phyloP scores from a whole-genome alignment of 2,888 invertebrate genomes.

The Erynnis tages region DNA sequence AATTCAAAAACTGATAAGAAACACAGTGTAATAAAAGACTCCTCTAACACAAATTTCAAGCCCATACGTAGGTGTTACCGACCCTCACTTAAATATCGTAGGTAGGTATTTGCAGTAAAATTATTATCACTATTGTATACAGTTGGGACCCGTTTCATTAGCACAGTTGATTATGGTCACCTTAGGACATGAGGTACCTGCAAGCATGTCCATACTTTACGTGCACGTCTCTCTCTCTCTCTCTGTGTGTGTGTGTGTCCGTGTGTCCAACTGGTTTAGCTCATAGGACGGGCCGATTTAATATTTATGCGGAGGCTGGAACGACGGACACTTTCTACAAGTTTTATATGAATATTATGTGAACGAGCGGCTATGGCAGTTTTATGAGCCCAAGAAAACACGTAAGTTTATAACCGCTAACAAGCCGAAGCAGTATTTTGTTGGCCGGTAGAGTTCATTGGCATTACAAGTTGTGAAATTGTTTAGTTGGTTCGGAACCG shows the following conservation, averaged over 20 bases:
- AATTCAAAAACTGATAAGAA: no score
- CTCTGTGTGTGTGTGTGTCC: constrained; percentile 4
- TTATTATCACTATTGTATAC: no score
- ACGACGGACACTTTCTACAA: constrained; percentile 13
- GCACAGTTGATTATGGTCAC: constrained; percentile 2
- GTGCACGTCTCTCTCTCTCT: no score
- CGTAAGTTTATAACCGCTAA: background rate
- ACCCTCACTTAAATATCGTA: no score
- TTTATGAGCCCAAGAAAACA: background rate
- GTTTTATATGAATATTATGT: constrained; percentile 17
- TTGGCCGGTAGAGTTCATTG: no score
- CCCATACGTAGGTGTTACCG: no score
- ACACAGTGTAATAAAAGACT: no score
- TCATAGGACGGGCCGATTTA: constrained; percentile 13
- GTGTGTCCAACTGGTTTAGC: constrained; percentile 15
- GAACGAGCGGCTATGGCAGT: constrained; percentile 2
- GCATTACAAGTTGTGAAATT: no score
- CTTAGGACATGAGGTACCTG: constrained; percentile 13
- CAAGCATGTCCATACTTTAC: constrained; percentile 6
- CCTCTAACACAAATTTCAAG: no score
- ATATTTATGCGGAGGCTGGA: constrained; percentile 19
- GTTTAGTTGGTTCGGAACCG: no score
- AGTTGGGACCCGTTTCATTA: background rate
- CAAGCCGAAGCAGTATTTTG: background rate
- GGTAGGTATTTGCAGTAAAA: background rate